Evolutionary conservation across 2,797 vertebrate species (phyloP).

Genomic region (Adrianichthys oophorus): DNA sequence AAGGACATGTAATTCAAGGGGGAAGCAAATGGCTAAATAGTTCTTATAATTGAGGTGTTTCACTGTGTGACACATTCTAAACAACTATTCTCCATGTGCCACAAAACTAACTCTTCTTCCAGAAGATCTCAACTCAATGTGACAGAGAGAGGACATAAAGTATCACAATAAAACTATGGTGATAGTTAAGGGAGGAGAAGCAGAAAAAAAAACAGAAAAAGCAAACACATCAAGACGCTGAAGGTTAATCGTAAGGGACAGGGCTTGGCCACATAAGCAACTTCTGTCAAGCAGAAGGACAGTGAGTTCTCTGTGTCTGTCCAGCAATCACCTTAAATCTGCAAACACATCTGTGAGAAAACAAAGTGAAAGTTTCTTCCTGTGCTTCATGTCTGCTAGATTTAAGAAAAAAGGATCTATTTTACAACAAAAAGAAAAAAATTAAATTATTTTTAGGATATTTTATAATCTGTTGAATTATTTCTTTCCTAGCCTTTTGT

Average conservation of each 20-base stretch:
- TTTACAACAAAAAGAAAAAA: too few relatives aligned
- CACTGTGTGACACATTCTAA: slow-evolving; percentile 9
- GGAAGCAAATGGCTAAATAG: slow-evolving; percentile 21
- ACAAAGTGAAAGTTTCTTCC: slow-evolving; percentile 2
- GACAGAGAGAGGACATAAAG: slow-evolving; percentile 34
- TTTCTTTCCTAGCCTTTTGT: too few relatives aligned
- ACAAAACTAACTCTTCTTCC: slow-evolving; percentile 20
- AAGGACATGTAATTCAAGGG: slow-evolving; percentile 22
- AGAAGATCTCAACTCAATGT: slow-evolving; percentile 41
- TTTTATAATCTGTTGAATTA: too few relatives aligned
- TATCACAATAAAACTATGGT: slow-evolving; percentile 21
- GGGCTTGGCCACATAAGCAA: slow-evolving; percentile 28
- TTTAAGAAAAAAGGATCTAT: too few relatives aligned
- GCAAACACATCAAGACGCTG: slow-evolving; percentile 27
- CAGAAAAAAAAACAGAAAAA: slow-evolving; percentile 19
- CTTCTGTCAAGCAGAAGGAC: slow-evolving; percentile 45
- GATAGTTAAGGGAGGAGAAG: slow-evolving; percentile 10
- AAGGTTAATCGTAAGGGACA: slow-evolving; percentile 51
- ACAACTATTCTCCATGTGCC: slow-evolving; percentile 6
- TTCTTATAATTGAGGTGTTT: slow-evolving; percentile 1
- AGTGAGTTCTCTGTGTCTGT: slow-evolving; percentile 11
- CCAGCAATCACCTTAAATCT: slow-evolving; percentile 11
- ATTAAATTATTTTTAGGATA: too few relatives aligned
- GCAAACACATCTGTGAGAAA: slow-evolving; percentile 3
- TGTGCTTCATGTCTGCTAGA: not conserved